These are phyloP conservation scores for Mimumesa dahlbomi DNA, from an alignment of 2,888 invertebrate species.

Conservation along the genomic window DNA sequence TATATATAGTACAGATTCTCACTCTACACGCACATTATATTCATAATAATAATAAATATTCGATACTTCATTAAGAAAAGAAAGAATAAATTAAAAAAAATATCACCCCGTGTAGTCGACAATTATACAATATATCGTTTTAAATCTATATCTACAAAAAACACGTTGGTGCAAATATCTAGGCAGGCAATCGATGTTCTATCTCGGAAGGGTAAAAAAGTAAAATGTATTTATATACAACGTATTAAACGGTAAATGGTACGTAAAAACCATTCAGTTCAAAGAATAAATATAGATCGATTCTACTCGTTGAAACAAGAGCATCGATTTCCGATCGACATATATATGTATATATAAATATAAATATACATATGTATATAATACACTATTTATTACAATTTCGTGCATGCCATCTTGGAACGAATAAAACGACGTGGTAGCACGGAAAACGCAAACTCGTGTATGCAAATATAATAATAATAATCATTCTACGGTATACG, in stretches of 20 bases:
- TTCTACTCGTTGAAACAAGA: background rate
- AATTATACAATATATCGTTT: background rate
- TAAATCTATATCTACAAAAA: background rate
- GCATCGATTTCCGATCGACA: background rate
- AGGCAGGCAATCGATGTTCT: constrained; percentile 1
- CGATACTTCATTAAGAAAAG: constrained; percentile 7
- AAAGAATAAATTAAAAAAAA: too few relatives aligned
- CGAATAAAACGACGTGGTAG: constrained; percentile 35
- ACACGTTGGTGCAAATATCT: background rate
- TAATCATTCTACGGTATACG: constrained; percentile 21
- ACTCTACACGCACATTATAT: background rate
- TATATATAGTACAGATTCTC: constrained; percentile 9
- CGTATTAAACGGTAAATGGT: too few relatives aligned
- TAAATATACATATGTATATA: too few relatives aligned
- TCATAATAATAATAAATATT: background rate
- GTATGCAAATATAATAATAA: constrained; percentile 7
- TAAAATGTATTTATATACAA: too few relatives aligned
- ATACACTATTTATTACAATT: background rate
- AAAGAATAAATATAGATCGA: too few relatives aligned
- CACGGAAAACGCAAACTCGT: constrained; percentile 31
- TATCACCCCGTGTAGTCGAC: constrained; percentile 23
- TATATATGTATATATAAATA: too few relatives aligned
- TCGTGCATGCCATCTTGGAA: constrained; percentile 20
- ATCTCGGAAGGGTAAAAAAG: background rate
- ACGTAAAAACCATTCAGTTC: too few relatives aligned